Percentiles rank a stretch among this genome's conserved stretches.
These are phyloP conservation scores for Desoria tigrina DNA, from an alignment of 2,888 invertebrate species.

Conservation along the genomic window DNA sequence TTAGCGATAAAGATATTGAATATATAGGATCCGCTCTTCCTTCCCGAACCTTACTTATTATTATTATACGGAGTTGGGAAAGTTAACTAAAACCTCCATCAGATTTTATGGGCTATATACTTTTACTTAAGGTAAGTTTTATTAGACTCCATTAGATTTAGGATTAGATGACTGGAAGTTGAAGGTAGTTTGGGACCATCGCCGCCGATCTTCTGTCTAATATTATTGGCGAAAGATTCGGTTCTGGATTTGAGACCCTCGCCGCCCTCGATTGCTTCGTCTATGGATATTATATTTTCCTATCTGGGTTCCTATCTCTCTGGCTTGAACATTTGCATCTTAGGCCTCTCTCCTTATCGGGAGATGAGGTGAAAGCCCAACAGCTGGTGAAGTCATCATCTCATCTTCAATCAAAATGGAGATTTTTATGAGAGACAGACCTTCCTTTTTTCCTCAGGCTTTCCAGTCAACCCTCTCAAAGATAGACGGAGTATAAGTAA, in stretches of 20 bases:
- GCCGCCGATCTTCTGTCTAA: not conserved
- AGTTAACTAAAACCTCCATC: not conserved
- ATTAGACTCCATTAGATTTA: not conserved
- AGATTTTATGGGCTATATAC: slow-evolving; percentile 14
- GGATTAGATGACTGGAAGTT: too few relatives aligned
- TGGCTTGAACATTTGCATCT: too few relatives aligned
- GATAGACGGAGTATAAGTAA: not conserved
- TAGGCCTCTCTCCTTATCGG: too few relatives aligned
- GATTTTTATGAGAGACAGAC: slow-evolving; percentile 28
- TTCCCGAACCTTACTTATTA: not conserved
- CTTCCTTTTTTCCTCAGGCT: slow-evolving; percentile 2
- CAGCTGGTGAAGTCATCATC: slow-evolving; percentile 48
- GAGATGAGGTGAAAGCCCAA: slow-evolving; percentile 35
- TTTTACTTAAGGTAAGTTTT: slow-evolving; percentile 17
- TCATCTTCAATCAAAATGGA: slow-evolving; percentile 46
- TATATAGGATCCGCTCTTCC: slow-evolving; percentile 13
- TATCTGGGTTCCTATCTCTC: too few relatives aligned
- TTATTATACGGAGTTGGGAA: too few relatives aligned
- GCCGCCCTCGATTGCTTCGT: too few relatives aligned
- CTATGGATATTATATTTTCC: too few relatives aligned
- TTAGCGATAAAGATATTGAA: slow-evolving; percentile 17
- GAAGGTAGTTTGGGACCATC: not conserved
- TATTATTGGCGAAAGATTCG: not conserved
- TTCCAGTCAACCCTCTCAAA: not conserved
- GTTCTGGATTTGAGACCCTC: too few relatives aligned